phyloP scores from a whole-genome alignment of 2,113 vertebrate species.

The Prunella himalayana region DNA sequence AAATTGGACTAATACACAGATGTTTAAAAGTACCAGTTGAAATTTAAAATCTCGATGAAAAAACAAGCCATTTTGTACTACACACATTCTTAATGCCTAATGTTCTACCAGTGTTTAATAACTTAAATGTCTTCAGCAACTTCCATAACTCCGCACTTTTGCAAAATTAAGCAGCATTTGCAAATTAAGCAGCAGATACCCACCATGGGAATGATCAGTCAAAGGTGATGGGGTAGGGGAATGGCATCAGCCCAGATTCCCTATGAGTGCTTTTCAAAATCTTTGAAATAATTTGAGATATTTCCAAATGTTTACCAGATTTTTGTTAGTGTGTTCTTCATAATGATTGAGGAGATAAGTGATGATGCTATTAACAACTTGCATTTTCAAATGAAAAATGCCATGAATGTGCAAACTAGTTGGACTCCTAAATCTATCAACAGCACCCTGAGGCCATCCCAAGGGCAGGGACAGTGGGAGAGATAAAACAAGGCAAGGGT shows the following conservation, averaged over 20 bases:
- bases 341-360: not conserved
- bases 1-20: not conserved
- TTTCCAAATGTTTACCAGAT: not conserved
- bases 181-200: not conserved
- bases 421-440: not conserved
- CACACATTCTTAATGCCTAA: not conserved
- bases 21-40: not conserved
- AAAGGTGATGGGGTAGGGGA: not conserved
- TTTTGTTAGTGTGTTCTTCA: not conserved
- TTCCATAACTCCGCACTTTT: not conserved
- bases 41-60: not conserved
- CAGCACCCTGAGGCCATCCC: not conserved
- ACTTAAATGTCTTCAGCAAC: not conserved
- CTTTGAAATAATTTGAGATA: not conserved
- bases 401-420: not conserved
- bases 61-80: not conserved
- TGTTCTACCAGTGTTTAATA: not conserved
- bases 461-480: not conserved
- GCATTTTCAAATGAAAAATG: not conserved
- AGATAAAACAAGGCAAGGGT: not conserved
- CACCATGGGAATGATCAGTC: not conserved
- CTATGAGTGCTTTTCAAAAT: not conserved
- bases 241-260: not conserved
- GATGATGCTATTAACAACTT: not conserved
- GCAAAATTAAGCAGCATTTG: too few relatives aligned